Percentiles rank a stretch among this genome's conserved stretches.
These are phyloP conservation scores for Agrotis clavis DNA, from an alignment of 2,888 invertebrate genomes.

Conservation along the genomic window DNA sequence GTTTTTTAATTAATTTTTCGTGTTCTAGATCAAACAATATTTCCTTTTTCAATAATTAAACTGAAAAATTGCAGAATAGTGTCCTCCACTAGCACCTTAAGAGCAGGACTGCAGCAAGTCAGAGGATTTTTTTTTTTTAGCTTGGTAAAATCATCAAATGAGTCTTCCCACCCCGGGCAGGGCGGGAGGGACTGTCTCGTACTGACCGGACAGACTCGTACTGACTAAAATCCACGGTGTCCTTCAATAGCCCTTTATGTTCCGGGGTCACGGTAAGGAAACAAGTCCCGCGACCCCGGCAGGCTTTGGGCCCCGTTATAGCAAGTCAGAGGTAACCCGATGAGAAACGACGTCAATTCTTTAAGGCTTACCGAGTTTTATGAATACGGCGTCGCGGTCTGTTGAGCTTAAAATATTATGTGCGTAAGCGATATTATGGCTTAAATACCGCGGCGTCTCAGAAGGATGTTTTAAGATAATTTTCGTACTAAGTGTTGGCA, in stretches of 20 bases:
- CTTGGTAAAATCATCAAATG: no score
- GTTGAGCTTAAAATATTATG: slow-evolving; percentile 62
- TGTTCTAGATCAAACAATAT: neutral
- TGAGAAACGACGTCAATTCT: slow-evolving; percentile 50
- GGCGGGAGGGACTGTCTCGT: no score
- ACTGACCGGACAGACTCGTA: no score
- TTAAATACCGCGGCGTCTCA: slow-evolving; percentile 40
- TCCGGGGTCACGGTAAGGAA: no score
- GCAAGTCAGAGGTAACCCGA: slow-evolving; percentile 28
- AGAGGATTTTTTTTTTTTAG: no score
- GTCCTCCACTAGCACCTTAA: slow-evolving; percentile 4
- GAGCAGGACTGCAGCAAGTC: slow-evolving; percentile 35
- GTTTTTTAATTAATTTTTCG: no score
- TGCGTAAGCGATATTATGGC: slow-evolving; percentile 61
- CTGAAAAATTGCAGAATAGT: slow-evolving; percentile 8
- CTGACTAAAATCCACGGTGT: no score
- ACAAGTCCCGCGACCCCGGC: no score
- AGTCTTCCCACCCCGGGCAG: no score
- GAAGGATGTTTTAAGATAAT: slow-evolving; percentile 55
- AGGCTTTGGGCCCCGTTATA: no score
- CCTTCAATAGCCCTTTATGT: no score
- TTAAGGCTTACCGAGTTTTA: slow-evolving; percentile 57
- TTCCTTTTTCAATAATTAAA: neutral
- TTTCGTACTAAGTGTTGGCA: slow-evolving; percentile 53
- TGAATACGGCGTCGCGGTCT: slow-evolving; percentile 47